These are phyloP conservation scores for Dermolepida albohirtum DNA, from an alignment of 2,888 invertebrate species.

Conservation along the genomic window DNA sequence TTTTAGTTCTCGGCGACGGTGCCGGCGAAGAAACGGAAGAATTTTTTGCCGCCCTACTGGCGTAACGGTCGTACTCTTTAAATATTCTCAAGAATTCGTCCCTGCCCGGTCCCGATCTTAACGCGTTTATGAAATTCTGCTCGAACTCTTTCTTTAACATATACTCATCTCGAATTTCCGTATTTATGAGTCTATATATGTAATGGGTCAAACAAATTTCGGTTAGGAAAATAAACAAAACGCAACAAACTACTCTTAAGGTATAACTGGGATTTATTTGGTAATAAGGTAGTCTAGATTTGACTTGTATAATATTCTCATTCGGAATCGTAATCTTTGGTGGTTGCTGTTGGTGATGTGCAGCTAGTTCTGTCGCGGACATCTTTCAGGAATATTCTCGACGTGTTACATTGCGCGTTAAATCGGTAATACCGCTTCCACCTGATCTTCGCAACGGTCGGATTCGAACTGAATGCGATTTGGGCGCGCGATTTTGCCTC, in stretches of 20 bases:
- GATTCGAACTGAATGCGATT: slow-evolving; percentile 38
- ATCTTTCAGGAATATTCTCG: slow-evolving; percentile 11
- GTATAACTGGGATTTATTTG: slow-evolving; percentile 62
- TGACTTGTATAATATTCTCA: slow-evolving; percentile 22
- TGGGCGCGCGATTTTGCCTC: slow-evolving; percentile 28
- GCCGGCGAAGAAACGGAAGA: slow-evolving; percentile 9
- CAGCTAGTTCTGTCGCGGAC: slow-evolving; percentile 11
- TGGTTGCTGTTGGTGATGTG: slow-evolving; percentile 21
- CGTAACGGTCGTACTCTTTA: slow-evolving; percentile 50
- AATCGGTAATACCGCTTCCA: slow-evolving; percentile 8
- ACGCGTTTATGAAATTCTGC: slow-evolving; percentile 57
- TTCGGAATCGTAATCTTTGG: slow-evolving; percentile 28
- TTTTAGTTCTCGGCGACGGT: slow-evolving; percentile 44
- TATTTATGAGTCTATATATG: slow-evolving; percentile 61
- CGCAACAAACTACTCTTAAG: slow-evolving; percentile 62
- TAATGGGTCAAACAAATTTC: slow-evolving; percentile 63
- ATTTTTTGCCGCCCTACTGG: slow-evolving; percentile 38
- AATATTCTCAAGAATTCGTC: slow-evolving; percentile 58
- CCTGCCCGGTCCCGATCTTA: slow-evolving; percentile 54
- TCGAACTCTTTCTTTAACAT: slow-evolving; percentile 57
- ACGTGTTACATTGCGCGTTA: slow-evolving; percentile 31
- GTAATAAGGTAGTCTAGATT: slow-evolving; percentile 45
- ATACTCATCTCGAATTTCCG: slow-evolving; percentile 61
- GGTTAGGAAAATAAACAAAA: slow-evolving; percentile 61
- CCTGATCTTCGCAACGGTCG: slow-evolving; percentile 33